Evolutionary conservation across 2,113 vertebrate genomes (phyloP).

Genomic region (Archilochus colubris): DNA sequence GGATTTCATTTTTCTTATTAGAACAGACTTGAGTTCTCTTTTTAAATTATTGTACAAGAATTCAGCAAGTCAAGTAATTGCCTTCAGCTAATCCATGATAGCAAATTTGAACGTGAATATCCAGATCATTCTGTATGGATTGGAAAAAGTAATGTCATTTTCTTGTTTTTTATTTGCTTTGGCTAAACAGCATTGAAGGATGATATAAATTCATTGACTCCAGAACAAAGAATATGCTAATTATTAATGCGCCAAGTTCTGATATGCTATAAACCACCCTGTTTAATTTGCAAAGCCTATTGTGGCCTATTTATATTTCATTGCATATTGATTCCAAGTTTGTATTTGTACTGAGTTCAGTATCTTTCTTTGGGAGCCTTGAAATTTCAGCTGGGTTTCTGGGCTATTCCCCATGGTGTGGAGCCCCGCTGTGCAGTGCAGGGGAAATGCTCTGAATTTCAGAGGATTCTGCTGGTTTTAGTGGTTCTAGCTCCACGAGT

Average conservation of each 20-base stretch:
- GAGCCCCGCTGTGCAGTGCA: rapidly evolving
- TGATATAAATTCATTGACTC: constrained; percentile 74
- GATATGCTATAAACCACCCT: background rate
- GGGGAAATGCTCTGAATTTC: background rate
- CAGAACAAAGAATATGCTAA: constrained; percentile 74
- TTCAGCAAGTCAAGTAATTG: constrained; percentile 80
- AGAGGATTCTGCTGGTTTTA: rapidly evolving
- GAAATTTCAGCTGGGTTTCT: background rate
- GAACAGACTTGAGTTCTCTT: constrained; percentile 76
- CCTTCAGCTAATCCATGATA: constrained; percentile 82
- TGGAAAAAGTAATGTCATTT: constrained; percentile 74
- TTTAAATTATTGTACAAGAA: constrained; percentile 76
- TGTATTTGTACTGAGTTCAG: background rate
- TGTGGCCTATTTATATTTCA: constrained; percentile 39
- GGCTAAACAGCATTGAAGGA: constrained; percentile 74
- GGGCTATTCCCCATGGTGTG: background rate
- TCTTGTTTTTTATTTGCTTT: constrained; percentile 79
- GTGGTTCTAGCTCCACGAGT: background rate
- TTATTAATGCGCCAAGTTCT: constrained; percentile 62
- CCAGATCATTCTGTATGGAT: constrained; percentile 75
- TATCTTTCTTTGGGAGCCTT: background rate
- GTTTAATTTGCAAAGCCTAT: constrained; percentile 59
- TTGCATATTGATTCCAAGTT: background rate
- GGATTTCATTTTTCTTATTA: constrained; percentile 86
- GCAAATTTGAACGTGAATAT: constrained; percentile 78